phyloP scores from a whole-genome alignment of 2,113 vertebrate species.

The Bubo bubo region DNA sequence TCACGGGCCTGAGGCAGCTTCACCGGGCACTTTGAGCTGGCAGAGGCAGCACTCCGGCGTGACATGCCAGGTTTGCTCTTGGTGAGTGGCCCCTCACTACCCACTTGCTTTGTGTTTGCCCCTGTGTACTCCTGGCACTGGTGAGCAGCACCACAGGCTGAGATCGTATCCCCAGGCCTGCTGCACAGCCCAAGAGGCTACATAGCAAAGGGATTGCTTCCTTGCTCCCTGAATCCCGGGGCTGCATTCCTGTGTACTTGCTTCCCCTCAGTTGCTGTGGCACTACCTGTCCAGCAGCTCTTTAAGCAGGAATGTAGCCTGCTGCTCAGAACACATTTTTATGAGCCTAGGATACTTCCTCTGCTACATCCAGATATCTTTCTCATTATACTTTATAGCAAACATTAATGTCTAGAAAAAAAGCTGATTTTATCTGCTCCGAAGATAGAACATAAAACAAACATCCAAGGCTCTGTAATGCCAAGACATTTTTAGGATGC shows the following conservation, averaged over 20 bases:
- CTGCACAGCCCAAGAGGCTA: background rate
- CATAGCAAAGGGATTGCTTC: background rate
- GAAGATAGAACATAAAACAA: conserved; percentile 43
- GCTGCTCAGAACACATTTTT: background rate
- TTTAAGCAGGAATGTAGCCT: background rate
- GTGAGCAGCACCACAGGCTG: background rate
- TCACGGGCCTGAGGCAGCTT: background rate
- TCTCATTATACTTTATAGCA: conserved; percentile 19
- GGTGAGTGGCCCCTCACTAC: background rate
- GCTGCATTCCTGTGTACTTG: background rate
- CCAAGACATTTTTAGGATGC: background rate
- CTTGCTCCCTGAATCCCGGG: background rate
- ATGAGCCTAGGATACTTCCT: background rate
- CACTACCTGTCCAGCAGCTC: background rate
- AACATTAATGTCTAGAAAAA: background rate
- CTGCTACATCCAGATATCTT: background rate
- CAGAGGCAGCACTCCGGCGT: background rate
- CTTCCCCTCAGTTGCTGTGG: background rate
- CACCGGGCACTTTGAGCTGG: accelerated
- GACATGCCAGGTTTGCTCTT: accelerated
- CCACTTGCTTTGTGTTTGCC: background rate
- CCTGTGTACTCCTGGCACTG: accelerated
- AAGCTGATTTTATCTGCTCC: background rate
- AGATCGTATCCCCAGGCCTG: background rate
- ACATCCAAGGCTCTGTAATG: background rate